These are phyloP conservation scores for Caranx ignobilis DNA, from an alignment of 2,113 vertebrate genomes.

Conservation along the genomic window DNA sequence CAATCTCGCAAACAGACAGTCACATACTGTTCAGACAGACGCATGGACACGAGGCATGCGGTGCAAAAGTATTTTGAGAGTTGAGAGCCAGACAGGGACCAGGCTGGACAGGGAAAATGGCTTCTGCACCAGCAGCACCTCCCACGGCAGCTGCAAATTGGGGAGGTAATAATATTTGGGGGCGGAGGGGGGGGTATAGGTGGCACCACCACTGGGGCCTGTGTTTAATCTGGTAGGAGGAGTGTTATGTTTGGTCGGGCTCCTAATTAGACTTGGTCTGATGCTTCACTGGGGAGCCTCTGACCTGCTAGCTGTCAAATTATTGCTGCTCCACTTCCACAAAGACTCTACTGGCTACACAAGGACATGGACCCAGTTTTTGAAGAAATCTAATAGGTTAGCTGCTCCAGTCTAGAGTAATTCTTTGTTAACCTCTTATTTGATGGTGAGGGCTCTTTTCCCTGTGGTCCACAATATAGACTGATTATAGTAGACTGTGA, in stretches of 20 bases:
- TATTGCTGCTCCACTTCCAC: slow-evolving; percentile 79
- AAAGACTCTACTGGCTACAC: slow-evolving; percentile 57
- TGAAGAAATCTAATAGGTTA: slow-evolving; percentile 55
- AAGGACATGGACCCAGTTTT: slow-evolving; percentile 61
- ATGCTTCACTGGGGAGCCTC: slow-evolving; percentile 76
- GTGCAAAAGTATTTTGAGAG: slow-evolving; percentile 68
- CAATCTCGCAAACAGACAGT: slow-evolving; percentile 67
- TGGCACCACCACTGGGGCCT: slow-evolving; percentile 42
- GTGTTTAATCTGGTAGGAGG: slow-evolving; percentile 80
- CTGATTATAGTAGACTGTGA: slow-evolving; percentile 7
- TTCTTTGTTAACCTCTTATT: slow-evolving; percentile 60
- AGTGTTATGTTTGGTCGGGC: slow-evolving; percentile 83
- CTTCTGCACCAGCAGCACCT: slow-evolving; percentile 74
- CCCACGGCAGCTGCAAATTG: slow-evolving; percentile 53
- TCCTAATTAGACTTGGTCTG: slow-evolving; percentile 76
- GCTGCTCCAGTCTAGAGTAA: slow-evolving; percentile 41
- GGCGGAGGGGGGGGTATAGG: slow-evolving; percentile 16
- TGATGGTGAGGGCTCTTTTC: slow-evolving; percentile 30
- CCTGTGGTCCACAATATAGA: slow-evolving; percentile 43
- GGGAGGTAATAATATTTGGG: slow-evolving; percentile 37
- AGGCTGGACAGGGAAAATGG: slow-evolving; percentile 74
- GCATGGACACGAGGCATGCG: slow-evolving; percentile 75
- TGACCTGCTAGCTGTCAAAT: slow-evolving; percentile 78
- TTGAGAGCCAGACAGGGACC: slow-evolving; percentile 72
- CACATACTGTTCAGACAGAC: slow-evolving; percentile 65